Base-by-base conservation (phyloP, 2,888 invertebrate species). In the Platycheirus rosarum region DNA sequence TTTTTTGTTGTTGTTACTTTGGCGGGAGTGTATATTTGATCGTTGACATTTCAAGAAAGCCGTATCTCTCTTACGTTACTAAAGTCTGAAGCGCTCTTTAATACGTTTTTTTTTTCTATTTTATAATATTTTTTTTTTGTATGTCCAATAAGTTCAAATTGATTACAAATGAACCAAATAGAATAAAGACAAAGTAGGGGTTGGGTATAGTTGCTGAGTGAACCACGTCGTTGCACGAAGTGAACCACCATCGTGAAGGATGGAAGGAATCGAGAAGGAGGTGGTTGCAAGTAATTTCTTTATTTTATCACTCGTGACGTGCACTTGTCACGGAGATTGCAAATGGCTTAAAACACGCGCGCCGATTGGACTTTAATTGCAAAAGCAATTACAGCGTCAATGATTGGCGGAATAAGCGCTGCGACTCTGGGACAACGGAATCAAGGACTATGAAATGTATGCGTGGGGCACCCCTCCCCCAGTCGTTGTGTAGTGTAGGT, bases 121-220 rank as follows among this genome's bases (percentile, higher is more conserved):
- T 1, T 23, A 2, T 13, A 7, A 2, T 37, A 11, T 55, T 11
- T 42, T 44, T 46, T 63, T 20, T 16, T 37, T 51, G 35, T 66
- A 42, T 63, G 42, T 80, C 76, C 76, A 76, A 77, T 82, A 68
- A 82, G 77, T 77, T 71, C 77, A 76, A 82, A 82, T 82, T 77
- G 82, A 77, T 77, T 82, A 77, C 77, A 77, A 82, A 82, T 82
- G 82, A 82, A 76, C 77, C 71, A 55, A 63, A 66, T 42, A 66
- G 26, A 23, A 40, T 13, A 8, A 5, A 32, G 23, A 42, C n/a
- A n/a, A n/a, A n/a, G n/a, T 13, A 32, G 18, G 48, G 74, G 62
- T 57, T 60, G 37, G 46, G 46, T 57, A 11, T 1, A 32, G 42
- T 60, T 16, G 11, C 23, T 35, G 6, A 13, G 5, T 40, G 3